Base-by-base conservation (phyloP, 2,888 invertebrate species). In the Ceratothoa steindachneri region DNA sequence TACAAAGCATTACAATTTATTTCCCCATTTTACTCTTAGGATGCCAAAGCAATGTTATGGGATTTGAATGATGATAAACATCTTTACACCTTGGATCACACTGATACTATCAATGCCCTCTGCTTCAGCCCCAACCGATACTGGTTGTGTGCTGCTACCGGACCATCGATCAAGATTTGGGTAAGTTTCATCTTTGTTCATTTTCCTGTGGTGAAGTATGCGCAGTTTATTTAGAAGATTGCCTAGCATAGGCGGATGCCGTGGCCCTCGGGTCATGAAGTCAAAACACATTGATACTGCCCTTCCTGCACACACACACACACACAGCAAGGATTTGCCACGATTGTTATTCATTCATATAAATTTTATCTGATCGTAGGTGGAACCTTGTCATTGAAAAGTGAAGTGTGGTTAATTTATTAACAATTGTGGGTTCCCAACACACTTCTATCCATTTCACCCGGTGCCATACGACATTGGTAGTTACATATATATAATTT, bases 61-160 rank as follows among this genome's bases (percentile, higher is more conserved):
- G 99, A 99, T 86, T 87, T 99, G 84, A 98, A 98, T 86, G 99
- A 99, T 84, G 97, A 97, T 87, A 98, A 99, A 87, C 97, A 98
- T 86, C 88, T 99, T 84, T 98, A 99, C 88, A 98, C 98, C 15
- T 87, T 99, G 83, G 97, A 97, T 84, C 98, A 98, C 86, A 97
- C 96, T 86, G 97, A 97, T 84, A 93, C 94, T 85, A 98, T 99
- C 87, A 97, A 97, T 82, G 93, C 98, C 3, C 87, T 99, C 82
- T 95, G 96, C 89, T 99, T 99, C 91, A 97, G 97, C 80, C 99
- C 99, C 80, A 99, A 99, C 88, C 91, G 97, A 77, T 99, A 99
- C 84, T 99, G 99, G 99, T 89, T 99, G 81, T 99, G 99, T 86
- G 99, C 97, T 83, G 99, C 99, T 27, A 97, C 94, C 83, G 98